Percentiles rank a stretch among this genome's conserved stretches.
phyloP scores from a whole-genome alignment of 2,113 vertebrate genomes.

The Cygnus atratus region DNA sequence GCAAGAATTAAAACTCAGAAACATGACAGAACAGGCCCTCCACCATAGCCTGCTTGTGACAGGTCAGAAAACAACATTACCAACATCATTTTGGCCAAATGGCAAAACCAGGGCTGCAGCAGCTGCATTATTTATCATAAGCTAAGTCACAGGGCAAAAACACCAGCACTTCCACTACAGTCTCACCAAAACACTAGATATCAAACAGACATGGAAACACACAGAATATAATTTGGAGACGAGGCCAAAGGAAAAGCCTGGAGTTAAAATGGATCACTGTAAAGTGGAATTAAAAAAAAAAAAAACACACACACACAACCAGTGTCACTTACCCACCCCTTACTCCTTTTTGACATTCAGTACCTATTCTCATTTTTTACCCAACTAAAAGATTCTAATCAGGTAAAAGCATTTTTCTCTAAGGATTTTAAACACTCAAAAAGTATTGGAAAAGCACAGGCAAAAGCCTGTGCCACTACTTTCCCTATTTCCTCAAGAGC shows the following conservation, averaged over 20 bases:
- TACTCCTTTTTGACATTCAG: background rate
- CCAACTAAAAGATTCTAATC: background rate
- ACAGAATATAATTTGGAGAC: background rate
- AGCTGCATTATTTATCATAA: background rate
- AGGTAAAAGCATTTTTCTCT: background rate
- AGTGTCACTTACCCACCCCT: background rate
- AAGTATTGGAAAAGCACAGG: background rate
- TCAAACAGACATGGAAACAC: background rate
- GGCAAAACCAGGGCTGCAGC: background rate
- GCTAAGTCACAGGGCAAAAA: background rate
- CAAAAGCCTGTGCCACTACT: background rate
- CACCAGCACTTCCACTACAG: background rate
- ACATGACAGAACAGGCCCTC: background rate
- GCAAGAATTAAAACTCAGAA: background rate
- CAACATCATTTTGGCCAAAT: slow-evolving; percentile 21
- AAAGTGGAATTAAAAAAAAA: background rate
- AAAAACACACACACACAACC: background rate
- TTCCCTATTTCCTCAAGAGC: background rate
- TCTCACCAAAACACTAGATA: background rate
- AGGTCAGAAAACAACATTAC: background rate
- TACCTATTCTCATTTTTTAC: background rate
- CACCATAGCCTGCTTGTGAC: background rate
- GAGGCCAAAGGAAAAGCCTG: background rate
- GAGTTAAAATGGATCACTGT: background rate
- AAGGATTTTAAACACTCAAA: background rate